These are phyloP conservation scores for Parasteatoda tepidariorum DNA, from an alignment of 1,140 invertebrate genomes.

Conservation along the genomic window DNA sequence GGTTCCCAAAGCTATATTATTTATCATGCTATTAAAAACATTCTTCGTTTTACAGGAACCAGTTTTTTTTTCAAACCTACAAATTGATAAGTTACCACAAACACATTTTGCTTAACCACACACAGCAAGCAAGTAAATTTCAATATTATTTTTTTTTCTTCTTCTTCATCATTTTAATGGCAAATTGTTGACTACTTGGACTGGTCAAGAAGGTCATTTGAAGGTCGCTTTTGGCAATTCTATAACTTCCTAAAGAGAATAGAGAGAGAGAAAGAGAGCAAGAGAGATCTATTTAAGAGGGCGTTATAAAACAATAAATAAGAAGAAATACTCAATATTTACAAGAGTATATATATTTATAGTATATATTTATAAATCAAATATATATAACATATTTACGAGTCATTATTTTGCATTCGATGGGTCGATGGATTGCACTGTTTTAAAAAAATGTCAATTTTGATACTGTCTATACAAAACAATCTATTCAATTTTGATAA, in stretches of 20 bases:
- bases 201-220: not conserved
- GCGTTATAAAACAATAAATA: conserved; percentile 38
- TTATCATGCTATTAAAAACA: not conserved
- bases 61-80: not conserved
- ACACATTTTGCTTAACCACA: not conserved
- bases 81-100: not conserved
- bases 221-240: not conserved
- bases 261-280: conserved; percentile 29
- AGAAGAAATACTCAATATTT: conserved; percentile 52
- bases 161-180: not conserved
- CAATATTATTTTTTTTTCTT: not conserved
- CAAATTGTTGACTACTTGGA: not conserved
- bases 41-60: not conserved
- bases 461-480: conserved; percentile 31
- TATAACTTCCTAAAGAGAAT: not conserved
- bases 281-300: conserved; percentile 45
- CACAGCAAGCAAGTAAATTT: not conserved
- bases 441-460: conserved; percentile 15
- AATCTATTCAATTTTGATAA: not conserved
- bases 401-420: conserved; percentile 24
- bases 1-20: not conserved
- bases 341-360: conserved; percentile 55
- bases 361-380: conserved; percentile 21
- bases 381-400: not conserved
- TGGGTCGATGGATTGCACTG: conserved; percentile 16